Percentiles rank a stretch among this genome's conserved stretches.
phyloP scores from a whole-genome alignment of 2,113 vertebrate genomes.

The Gulo gulo region DNA sequence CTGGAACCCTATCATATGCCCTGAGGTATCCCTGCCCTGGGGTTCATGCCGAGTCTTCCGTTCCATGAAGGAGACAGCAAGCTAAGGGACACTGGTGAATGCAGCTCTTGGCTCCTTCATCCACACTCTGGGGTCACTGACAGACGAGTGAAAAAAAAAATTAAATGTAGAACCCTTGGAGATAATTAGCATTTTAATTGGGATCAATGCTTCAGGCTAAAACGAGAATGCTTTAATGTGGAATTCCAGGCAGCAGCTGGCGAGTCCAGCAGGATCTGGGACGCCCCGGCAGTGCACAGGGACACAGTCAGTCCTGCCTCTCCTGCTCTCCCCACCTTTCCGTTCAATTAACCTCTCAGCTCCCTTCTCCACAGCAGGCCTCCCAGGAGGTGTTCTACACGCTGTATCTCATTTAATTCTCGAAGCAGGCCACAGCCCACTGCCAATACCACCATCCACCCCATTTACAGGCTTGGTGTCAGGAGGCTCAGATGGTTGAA shows the following conservation, averaged over 20 bases:
- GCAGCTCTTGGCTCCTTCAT: background rate
- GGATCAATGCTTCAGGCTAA: slow-evolving; percentile 54
- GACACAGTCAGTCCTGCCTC: background rate
- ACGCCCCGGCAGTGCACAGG: background rate
- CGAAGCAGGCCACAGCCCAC: background rate
- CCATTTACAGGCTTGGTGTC: background rate
- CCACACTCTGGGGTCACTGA: slow-evolving; percentile 37
- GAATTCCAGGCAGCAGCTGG: slow-evolving; percentile 21
- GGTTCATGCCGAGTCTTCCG: background rate
- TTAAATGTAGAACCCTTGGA: slow-evolving; percentile 24
- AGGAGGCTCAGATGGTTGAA: background rate
- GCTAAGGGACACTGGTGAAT: rapidly evolving
- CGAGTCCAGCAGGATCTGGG: background rate
- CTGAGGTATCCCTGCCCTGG: rapidly evolving
- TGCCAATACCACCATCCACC: background rate
- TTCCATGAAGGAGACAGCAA: background rate
- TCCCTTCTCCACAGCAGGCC: background rate
- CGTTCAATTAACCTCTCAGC: background rate
- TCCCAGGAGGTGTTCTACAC: rapidly evolving
- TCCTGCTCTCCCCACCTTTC: background rate
- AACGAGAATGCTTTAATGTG: background rate
- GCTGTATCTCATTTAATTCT: background rate
- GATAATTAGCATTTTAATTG: slow-evolving; percentile 74
- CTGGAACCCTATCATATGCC: no score
- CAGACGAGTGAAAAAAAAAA: background rate